Percentiles rank a stretch among this genome's conserved stretches.
phyloP scores from a whole-genome alignment of 2,797 vertebrate species.

The Falco berigora region DNA sequence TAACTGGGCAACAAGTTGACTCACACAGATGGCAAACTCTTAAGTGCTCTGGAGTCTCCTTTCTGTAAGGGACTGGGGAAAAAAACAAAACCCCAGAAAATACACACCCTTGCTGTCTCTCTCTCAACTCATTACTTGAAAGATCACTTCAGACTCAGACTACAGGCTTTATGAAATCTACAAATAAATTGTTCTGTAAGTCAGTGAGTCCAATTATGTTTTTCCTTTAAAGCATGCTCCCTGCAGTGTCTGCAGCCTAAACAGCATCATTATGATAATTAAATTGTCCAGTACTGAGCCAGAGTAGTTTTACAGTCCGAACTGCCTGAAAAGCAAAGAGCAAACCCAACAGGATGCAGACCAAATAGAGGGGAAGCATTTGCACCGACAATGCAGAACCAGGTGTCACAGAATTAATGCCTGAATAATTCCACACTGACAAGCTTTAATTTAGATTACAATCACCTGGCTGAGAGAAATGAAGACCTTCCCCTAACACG shows the following conservation, averaged over 20 bases:
- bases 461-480: background rate
- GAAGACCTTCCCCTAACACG: background rate
- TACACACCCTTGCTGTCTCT: background rate
- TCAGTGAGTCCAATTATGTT: background rate
- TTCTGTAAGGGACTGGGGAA: background rate
- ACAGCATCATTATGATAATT: background rate
- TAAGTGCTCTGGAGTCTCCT: background rate
- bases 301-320: background rate
- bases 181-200: background rate
- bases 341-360: background rate
- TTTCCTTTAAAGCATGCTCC: background rate
- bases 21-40: no score
- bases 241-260: background rate
- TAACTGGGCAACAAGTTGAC: background rate
- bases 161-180: background rate
- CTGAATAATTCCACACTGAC: background rate
- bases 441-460: background rate
- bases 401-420: background rate
- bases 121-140: background rate
- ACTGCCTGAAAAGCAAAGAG: conserved; percentile 28
- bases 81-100: background rate
- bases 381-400: background rate
- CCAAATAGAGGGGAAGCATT: background rate
- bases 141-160: background rate
- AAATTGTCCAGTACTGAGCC: background rate